Conservation (phyloP, 1,140 invertebrate species). For the Penaeus indicus region DNA sequence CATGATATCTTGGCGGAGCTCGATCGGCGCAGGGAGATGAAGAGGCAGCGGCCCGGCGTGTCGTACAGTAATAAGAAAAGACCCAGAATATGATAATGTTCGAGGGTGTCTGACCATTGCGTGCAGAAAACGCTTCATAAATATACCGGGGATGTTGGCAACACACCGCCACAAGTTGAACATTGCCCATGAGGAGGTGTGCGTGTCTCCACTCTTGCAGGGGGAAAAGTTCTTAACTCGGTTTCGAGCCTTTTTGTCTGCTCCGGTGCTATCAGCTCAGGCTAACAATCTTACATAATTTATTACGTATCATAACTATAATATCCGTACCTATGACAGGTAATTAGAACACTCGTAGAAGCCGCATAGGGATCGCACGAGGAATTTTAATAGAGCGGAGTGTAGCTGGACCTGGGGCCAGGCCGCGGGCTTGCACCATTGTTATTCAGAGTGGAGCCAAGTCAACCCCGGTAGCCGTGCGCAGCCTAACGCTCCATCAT, state of each 20-base stretch:
- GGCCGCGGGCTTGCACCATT: slow-evolving; percentile 40
- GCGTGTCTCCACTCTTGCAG: slow-evolving; percentile 40
- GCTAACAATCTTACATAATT: too few species aligned
- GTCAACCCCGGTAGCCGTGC: slow-evolving; percentile 61
- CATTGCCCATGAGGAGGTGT: slow-evolving; percentile 45
- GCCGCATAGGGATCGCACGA: neutral
- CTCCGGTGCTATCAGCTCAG: neutral
- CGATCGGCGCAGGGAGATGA: too few species aligned
- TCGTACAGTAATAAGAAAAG: too few species aligned
- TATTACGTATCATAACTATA: too few species aligned
- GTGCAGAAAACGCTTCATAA: slow-evolving; percentile 57
- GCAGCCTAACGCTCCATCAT: slow-evolving; percentile 59
- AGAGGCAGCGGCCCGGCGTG: too few species aligned
- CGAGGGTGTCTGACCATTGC: slow-evolving; percentile 52
- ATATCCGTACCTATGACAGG: too few species aligned
- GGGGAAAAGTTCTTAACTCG: neutral
- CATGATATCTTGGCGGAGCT: neutral
- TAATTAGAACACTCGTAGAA: neutral
- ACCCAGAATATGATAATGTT: slow-evolving; percentile 36
- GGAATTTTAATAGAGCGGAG: neutral
- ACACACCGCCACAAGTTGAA: slow-evolving; percentile 19
- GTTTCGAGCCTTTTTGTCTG: neutral
- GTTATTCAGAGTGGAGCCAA: slow-evolving; percentile 53
- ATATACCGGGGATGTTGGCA: slow-evolving; percentile 50
- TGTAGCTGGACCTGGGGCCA: neutral